These are phyloP conservation scores for Buphagus erythrorhynchus DNA, from an alignment of 2,797 vertebrate species.

Conservation along the genomic window DNA sequence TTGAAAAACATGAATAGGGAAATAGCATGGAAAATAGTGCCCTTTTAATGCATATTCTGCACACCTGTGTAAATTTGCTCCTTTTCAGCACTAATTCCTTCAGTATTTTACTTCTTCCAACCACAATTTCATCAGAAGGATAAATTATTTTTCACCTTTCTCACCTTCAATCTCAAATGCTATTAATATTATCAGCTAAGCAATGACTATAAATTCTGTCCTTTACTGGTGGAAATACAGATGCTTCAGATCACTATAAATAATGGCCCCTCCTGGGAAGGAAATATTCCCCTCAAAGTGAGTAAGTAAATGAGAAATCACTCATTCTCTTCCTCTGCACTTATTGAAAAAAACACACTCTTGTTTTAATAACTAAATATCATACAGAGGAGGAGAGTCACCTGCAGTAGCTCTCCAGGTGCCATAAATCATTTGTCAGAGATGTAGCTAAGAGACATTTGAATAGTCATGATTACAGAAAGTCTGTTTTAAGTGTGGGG, in stretches of 20 bases:
- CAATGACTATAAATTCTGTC: not conserved
- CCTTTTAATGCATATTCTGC: not conserved
- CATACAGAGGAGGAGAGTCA: not conserved
- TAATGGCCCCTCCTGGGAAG: not conserved
- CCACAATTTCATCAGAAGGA: not conserved
- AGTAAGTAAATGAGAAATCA: not conserved
- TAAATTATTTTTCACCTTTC: not conserved
- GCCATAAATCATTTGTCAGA: not conserved
- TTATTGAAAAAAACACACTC: not conserved
- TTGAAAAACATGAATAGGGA: not conserved
- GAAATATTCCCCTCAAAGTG: not conserved
- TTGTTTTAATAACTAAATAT: not conserved
- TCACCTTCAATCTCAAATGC: not conserved
- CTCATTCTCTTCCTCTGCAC: not conserved
- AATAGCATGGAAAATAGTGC: not conserved
- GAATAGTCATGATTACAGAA: not conserved
- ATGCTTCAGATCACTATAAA: not conserved
- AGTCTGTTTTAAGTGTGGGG: not conserved
- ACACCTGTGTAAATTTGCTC: not conserved
- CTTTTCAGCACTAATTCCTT: not conserved
- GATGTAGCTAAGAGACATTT: not conserved
- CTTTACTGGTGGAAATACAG: not conserved
- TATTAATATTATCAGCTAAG: constrained; percentile 21
- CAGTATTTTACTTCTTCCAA: not conserved
- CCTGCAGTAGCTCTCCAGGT: not conserved